phyloP scores from a whole-genome alignment of 2,888 invertebrate genomes.

The Lepetodrilus schrolli region DNA sequence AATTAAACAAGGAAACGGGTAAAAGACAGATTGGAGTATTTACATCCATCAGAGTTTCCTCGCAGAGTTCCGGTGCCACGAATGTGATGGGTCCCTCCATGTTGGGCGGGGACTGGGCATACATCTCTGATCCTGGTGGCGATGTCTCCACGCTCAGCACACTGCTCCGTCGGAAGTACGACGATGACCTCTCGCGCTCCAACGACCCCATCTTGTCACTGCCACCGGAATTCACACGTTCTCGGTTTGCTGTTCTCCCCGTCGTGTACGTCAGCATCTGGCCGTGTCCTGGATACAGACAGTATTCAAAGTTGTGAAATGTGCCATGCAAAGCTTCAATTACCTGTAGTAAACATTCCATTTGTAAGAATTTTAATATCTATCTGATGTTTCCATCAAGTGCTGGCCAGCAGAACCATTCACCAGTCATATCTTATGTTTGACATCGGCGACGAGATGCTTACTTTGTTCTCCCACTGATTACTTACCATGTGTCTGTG shows the following conservation, averaged over 20 bases:
- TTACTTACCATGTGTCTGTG: slow-evolving; percentile 41
- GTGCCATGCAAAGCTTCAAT: too few species aligned
- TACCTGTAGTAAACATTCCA: too few species aligned
- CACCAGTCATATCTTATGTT: too few species aligned
- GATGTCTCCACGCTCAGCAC: slow-evolving; percentile 50
- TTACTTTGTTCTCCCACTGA: too few species aligned
- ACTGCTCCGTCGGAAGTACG: slow-evolving; percentile 47
- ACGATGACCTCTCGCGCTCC: slow-evolving; percentile 51
- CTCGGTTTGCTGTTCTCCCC: slow-evolving; percentile 44
- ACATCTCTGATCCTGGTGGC: slow-evolving; percentile 59
- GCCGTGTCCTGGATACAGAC: background rate
- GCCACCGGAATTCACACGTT: slow-evolving; percentile 46
- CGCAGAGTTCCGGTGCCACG: slow-evolving; percentile 93
- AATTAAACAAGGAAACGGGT: too few species aligned
- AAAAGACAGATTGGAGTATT: too few species aligned
- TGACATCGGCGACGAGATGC: too few species aligned
- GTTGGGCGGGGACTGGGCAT: slow-evolving; percentile 73
- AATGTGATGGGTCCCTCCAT: slow-evolving; percentile 81
- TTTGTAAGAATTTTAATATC: too few species aligned
- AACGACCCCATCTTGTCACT: slow-evolving; percentile 41
- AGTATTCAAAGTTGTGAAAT: too few species aligned
- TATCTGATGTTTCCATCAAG: too few species aligned
- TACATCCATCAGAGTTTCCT: slow-evolving; percentile 94
- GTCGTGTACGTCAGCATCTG: background rate
- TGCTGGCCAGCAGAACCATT: too few species aligned